Evolutionary conservation across 2,888 invertebrate species (phyloP).

Genomic region (Phaonia tiefii): DNA sequence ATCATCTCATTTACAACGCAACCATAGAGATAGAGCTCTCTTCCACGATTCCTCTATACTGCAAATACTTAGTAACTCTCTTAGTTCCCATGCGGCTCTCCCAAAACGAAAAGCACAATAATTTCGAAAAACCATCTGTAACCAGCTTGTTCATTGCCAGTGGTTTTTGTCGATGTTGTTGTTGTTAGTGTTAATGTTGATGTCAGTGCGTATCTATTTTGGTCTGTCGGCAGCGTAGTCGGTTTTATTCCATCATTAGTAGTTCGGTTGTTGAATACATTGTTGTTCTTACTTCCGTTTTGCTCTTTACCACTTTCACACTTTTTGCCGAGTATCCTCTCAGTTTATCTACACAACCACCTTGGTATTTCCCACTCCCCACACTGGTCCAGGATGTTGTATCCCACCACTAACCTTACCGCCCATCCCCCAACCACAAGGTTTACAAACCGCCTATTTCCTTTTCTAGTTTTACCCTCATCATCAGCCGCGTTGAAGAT

Average conservation of each 20-base stretch:
- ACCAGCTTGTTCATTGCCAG: neutral
- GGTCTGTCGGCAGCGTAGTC: too few relatives aligned
- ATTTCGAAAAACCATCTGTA: slow-evolving; percentile 15
- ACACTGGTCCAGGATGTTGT: too few relatives aligned
- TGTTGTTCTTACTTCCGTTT: slow-evolving; percentile 31
- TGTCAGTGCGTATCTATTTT: slow-evolving; percentile 33
- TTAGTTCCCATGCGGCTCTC: too few relatives aligned
- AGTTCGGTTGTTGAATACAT: slow-evolving; percentile 35
- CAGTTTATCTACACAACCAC: neutral
- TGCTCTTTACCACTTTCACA: slow-evolving; percentile 23
- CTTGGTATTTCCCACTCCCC: too few relatives aligned
- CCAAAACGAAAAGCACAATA: too few relatives aligned
- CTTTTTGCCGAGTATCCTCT: slow-evolving; percentile 16
- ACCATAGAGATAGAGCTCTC: neutral
- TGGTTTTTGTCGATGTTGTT: slow-evolving; percentile 9
- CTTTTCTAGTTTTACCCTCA: slow-evolving; percentile 10
- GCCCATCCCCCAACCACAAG: neutral
- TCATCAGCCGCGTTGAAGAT: neutral
- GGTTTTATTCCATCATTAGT: slow-evolving; percentile 26
- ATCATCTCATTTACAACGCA: slow-evolving; percentile 8
- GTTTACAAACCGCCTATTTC: slow-evolving; percentile 2
- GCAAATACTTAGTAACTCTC: neutral
- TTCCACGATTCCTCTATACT: slow-evolving; percentile 21
- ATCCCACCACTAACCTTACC: neutral
- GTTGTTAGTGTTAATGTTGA: slow-evolving; percentile 22